These are phyloP conservation scores for Mustela lutreola DNA, from an alignment of 2,113 vertebrate species.

Conservation along the genomic window DNA sequence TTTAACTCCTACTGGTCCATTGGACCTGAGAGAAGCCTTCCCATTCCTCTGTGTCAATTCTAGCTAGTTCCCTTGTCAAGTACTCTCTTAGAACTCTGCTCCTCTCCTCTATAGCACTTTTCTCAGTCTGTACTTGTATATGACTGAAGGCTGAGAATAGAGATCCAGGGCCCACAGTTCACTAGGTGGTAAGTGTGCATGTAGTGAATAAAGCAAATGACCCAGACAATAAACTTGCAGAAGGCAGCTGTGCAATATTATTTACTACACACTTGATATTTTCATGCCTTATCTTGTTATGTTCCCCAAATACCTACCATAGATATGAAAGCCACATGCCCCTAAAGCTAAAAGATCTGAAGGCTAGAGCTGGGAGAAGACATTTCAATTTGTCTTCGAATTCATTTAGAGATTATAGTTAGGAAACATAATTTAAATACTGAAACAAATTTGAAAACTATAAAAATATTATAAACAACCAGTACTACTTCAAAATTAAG, in stretches of 20 bases:
- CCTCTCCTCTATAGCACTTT: not conserved
- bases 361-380: not conserved
- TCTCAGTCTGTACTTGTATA: not conserved
- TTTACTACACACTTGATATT: not conserved
- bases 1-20: not conserved
- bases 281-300: not conserved
- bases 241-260: not conserved
- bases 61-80: not conserved
- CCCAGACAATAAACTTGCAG: not conserved
- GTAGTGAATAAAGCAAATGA: not conserved
- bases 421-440: slow-evolving; percentile 31
- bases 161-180: not conserved
- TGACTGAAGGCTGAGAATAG: not conserved
- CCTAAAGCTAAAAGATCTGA: not conserved
- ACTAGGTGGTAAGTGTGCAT: not conserved
- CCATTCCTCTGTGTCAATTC: not conserved
- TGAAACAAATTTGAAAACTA: slow-evolving; percentile 5
- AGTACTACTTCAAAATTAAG: not conserved
- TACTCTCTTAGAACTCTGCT: not conserved
- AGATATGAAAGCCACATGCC: not conserved
- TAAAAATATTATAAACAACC: not conserved
- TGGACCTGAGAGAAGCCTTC: not conserved
- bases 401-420: slow-evolving; percentile 17
- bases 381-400: slow-evolving; percentile 36
- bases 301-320: not conserved